These are phyloP conservation scores for Pseudocheirus occidentalis DNA, from an alignment of 2,797 vertebrate species.

Conservation along the genomic window DNA sequence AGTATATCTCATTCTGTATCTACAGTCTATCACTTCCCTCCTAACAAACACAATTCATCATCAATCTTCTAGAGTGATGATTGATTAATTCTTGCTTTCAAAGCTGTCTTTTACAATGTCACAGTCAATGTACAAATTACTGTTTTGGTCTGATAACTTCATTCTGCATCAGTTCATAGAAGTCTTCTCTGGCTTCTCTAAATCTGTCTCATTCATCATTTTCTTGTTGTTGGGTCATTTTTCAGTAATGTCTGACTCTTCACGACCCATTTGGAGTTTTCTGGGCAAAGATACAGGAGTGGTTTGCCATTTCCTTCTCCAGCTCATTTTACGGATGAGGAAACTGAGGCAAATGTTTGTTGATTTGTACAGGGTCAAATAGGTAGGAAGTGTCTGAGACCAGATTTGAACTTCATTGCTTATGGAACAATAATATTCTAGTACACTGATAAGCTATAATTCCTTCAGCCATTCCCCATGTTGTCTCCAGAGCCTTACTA, in stretches of 20 bases:
- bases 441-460: neutral
- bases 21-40: neutral
- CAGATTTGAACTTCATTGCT: neutral
- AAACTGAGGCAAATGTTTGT: no score
- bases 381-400: neutral
- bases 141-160: neutral
- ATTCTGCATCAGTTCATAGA: neutral
- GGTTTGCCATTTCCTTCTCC: neutral
- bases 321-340: no score
- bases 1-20: neutral
- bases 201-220: neutral
- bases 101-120: neutral
- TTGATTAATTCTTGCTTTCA: neutral
- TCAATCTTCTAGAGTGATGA: neutral
- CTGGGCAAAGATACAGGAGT: neutral
- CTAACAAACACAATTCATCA: neutral
- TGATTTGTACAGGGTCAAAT: neutral
- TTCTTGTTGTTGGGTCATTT: neutral
- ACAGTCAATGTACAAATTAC: neutral
- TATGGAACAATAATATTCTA: neutral
- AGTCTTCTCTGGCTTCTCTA: neutral
- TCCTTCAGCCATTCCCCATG: neutral
- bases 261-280: neutral
- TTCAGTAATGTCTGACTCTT: neutral
- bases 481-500: neutral